Base-by-base conservation (phyloP, 2,888 invertebrate genomes). In the Ornithoptera alexandrae region DNA sequence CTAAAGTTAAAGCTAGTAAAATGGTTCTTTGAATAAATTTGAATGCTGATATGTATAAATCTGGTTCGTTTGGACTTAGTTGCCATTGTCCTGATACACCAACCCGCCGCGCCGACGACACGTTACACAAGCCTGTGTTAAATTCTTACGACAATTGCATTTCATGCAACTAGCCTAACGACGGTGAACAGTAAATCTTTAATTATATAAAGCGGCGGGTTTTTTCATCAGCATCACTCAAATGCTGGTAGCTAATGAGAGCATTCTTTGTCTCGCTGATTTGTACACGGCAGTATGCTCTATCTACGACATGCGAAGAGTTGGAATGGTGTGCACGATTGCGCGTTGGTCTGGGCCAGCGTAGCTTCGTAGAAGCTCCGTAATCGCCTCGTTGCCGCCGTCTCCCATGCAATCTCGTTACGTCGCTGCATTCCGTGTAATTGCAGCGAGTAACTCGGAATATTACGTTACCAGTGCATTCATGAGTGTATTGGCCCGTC, bases 331-430 rank as follows among this genome's bases (percentile, higher is more conserved):
- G 63, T 67, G 63, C 17, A 24, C 58, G n/a, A 62, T 62, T 36
- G 7, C 24, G 1, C 4, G 50, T 17, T n/a, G 18, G 24, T 57
- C 61, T 74, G 74, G 71, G 74, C 70, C 68, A 72, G 73, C 73
- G 70, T 73, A 64, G 70, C 65, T 78, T 76, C 75, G 73, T 72
- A 76, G 76, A 75, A 77, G 74, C 77, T 76, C 74, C 73, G 74
- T 79, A 80, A 81, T 81, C 73, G 76, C 74, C 71, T 74, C 73
- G 65, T 72, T 71, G 74, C 76, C 71, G 72, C 76, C 76, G 75
- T 78, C 76, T 75, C 75, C 73, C 73, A 73, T 70, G 74, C 75
- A 77, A 76, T 77, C 75, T 79, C 75, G 78, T 78, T 78, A 75
- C 72, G 74, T 76, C 72, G 64, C 70, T 46, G 72, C 76, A 77